These are phyloP conservation scores for Conus betulinus DNA, from an alignment of 1,140 invertebrate species.

Conservation along the genomic window DNA sequence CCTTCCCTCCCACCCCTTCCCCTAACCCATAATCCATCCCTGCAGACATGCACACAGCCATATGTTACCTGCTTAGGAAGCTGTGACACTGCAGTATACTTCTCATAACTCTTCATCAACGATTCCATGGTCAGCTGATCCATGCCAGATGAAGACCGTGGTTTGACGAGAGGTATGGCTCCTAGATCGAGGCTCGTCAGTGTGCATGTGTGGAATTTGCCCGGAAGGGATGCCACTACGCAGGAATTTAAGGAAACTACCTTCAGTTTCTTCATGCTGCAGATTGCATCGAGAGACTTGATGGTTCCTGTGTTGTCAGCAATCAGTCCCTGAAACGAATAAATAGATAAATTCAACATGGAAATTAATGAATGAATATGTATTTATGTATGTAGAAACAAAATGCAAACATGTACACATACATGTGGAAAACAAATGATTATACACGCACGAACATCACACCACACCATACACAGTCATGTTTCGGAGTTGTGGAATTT, in stretches of 20 bases:
- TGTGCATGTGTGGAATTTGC: conserved; percentile 2
- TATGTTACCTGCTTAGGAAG: neutral
- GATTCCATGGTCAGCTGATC: conserved; percentile 1
- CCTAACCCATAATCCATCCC: too few relatives aligned
- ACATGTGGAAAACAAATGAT: too few relatives aligned
- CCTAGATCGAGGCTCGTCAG: conserved; percentile 53
- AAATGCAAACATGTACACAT: too few relatives aligned
- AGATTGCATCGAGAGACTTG: conserved; percentile 42
- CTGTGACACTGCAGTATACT: conserved; percentile 28
- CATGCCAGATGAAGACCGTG: neutral
- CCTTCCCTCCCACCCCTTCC: too few relatives aligned
- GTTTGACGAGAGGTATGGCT: conserved; percentile 44
- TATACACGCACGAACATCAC: too few relatives aligned
- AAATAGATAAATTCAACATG: neutral
- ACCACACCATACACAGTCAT: too few relatives aligned
- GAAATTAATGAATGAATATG: too few relatives aligned
- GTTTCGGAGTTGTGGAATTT: too few relatives aligned
- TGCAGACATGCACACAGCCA: too few relatives aligned
- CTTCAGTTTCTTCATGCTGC: conserved; percentile 46
- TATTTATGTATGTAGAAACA: too few relatives aligned
- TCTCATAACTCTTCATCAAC: conserved; percentile 9
- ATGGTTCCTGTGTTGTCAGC: conserved; percentile 63
- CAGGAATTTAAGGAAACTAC: conserved; percentile 51
- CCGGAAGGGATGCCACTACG: conserved; percentile 42
- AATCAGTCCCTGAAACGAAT: conserved; percentile 39